Evolutionary conservation across 2,797 vertebrate genomes (phyloP).

Genomic region (Psittacula derbiana): DNA sequence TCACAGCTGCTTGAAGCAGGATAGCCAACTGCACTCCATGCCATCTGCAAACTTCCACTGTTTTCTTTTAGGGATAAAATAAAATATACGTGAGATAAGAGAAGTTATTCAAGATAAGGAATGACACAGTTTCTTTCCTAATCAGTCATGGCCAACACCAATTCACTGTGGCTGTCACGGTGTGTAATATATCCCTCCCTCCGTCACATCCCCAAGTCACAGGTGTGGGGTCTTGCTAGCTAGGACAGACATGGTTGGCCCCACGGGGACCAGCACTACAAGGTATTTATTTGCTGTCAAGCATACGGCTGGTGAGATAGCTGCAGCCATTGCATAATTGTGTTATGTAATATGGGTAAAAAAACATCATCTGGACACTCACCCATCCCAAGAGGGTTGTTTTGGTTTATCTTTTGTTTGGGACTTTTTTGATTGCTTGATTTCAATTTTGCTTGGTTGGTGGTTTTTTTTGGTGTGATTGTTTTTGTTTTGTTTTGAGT

Average conservation of each 20-base stretch:
- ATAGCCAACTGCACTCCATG: neutral
- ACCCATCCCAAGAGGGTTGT: accelerated
- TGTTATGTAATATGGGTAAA: neutral
- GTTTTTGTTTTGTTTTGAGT: neutral
- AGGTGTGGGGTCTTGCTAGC: neutral
- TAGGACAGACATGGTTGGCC: neutral
- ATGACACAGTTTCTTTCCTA: neutral
- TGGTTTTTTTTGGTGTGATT: neutral
- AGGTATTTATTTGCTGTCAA: neutral
- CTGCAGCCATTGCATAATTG: neutral
- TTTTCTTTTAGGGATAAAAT: neutral
- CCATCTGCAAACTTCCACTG: slow-evolving; percentile 1
- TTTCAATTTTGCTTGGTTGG: neutral
- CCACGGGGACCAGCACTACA: neutral
- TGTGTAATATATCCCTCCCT: neutral
- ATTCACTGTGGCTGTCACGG: neutral
- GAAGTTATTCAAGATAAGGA: slow-evolving; percentile 31
- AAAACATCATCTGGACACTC: neutral
- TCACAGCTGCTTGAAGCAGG: slow-evolving; percentile 8
- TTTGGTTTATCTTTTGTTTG: neutral
- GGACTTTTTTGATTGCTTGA: neutral
- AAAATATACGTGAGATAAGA: slow-evolving; percentile 12
- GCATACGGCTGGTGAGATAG: neutral
- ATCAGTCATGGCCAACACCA: neutral
- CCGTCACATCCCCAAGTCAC: neutral